A percentile compares a stretch with the other conserved stretches of the same genome.
These are phyloP conservation scores for Laothoe populi DNA, from an alignment of 2,888 invertebrate species.

Conservation along the genomic window DNA sequence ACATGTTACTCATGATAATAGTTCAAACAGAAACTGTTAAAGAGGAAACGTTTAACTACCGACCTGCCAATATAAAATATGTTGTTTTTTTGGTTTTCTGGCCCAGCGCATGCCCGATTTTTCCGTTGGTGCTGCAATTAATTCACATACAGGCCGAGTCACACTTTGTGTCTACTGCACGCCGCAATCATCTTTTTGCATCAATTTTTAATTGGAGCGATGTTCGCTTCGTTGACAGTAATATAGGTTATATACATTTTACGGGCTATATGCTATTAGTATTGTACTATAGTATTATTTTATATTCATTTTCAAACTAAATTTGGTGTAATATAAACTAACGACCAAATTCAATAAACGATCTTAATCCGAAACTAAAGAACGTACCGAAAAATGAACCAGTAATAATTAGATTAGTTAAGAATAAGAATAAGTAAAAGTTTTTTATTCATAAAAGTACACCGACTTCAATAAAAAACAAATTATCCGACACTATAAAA, in stretches of 20 bases:
- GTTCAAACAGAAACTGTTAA: background rate
- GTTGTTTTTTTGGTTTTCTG: background rate
- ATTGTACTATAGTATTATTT: too few species aligned
- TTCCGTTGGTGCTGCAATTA: background rate
- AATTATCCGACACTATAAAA: too few species aligned
- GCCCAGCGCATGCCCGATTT: background rate
- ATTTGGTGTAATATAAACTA: too few species aligned
- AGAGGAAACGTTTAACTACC: background rate
- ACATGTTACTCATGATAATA: background rate
- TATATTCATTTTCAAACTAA: too few species aligned
- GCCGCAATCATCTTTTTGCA: conserved; percentile 7
- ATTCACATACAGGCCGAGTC: background rate
- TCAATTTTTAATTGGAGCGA: conserved; percentile 8
- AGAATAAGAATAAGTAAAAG: too few species aligned
- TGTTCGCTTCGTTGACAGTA: background rate
- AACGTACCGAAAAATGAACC: too few species aligned
- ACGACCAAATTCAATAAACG: too few species aligned
- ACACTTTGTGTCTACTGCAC: conserved; percentile 6
- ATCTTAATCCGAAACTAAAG: too few species aligned
- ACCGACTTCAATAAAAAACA: too few species aligned
- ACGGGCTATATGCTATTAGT: background rate
- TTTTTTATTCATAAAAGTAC: too few species aligned
- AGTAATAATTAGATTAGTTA: too few species aligned
- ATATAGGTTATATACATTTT: background rate
- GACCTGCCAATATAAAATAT: background rate